Conservation (phyloP, 92 coral and sea anemone genomes). For the Virgularia gustaviana region DNA sequence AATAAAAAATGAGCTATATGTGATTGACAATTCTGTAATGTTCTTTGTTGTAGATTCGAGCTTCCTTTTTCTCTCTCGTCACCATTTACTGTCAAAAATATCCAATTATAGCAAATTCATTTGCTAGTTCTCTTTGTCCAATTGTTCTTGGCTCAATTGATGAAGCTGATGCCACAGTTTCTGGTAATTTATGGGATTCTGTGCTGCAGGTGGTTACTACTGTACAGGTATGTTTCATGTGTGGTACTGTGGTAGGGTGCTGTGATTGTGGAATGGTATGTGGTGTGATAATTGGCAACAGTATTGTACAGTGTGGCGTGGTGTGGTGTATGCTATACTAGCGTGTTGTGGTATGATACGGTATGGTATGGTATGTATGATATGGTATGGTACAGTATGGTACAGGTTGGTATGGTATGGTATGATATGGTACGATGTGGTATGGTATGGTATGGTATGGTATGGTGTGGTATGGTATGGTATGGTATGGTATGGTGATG, state of each 20-base stretch:
- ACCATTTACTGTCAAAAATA: constrained; percentile 64
- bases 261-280: neutral
- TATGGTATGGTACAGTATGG: neutral
- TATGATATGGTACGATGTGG: no score
- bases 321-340: no score
- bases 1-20: neutral
- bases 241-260: neutral
- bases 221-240: neutral
- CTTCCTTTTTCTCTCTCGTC: constrained; percentile 71
- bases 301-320: no score
- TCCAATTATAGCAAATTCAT: constrained; percentile 49
- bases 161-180: constrained; percentile 88
- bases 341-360: no score
- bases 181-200: constrained; percentile 79
- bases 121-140: constrained; percentile 72
- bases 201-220: constrained; percentile 62
- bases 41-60: constrained; percentile 61
- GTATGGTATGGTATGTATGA: no score
- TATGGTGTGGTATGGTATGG: no score
- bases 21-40: neutral
- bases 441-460: no score
- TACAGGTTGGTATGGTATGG: no score
- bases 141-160: constrained; percentile 73
- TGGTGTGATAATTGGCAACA: neutral
- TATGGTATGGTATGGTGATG: no score